Evolutionary conservation across 2,797 vertebrate species (phyloP).

Genomic region (Loriculus beryllinus): DNA sequence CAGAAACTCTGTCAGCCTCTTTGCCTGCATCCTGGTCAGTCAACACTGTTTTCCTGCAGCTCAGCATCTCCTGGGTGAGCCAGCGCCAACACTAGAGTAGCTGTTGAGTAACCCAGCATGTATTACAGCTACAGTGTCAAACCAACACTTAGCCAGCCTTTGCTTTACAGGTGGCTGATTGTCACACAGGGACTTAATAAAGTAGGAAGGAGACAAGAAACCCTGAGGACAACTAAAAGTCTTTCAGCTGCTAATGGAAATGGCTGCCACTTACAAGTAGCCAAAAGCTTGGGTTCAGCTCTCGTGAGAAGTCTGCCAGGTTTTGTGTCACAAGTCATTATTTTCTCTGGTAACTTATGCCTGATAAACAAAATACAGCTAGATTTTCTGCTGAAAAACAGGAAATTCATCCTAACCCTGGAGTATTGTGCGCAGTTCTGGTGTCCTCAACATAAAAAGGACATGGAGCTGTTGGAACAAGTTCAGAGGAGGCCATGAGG

Average conservation of each 20-base stretch:
- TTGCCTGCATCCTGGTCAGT: not conserved
- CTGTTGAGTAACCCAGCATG: not conserved
- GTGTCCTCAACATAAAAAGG: too few species aligned
- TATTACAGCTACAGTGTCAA: not conserved
- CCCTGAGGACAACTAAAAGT: not conserved
- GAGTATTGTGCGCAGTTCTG: too few species aligned
- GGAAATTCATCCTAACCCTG: not conserved
- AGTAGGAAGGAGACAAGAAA: not conserved
- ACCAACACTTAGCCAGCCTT: not conserved
- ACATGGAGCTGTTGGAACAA: too few species aligned
- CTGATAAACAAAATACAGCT: not conserved
- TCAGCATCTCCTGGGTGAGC: not conserved
- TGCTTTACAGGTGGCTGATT: not conserved
- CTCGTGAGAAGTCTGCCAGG: not conserved
- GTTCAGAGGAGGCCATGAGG: too few species aligned
- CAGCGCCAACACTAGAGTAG: not conserved
- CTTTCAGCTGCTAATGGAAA: constrained; percentile 1
- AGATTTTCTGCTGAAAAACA: not conserved
- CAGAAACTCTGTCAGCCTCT: not conserved
- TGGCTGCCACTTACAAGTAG: not conserved
- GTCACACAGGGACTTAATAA: not conserved
- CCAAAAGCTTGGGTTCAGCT: not conserved
- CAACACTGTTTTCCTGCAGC: not conserved
- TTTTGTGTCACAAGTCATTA: not conserved
- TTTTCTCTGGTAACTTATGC: not conserved